Conservation (phyloP, 2,888 invertebrate genomes). For the Conops quadrifasciatus region DNA sequence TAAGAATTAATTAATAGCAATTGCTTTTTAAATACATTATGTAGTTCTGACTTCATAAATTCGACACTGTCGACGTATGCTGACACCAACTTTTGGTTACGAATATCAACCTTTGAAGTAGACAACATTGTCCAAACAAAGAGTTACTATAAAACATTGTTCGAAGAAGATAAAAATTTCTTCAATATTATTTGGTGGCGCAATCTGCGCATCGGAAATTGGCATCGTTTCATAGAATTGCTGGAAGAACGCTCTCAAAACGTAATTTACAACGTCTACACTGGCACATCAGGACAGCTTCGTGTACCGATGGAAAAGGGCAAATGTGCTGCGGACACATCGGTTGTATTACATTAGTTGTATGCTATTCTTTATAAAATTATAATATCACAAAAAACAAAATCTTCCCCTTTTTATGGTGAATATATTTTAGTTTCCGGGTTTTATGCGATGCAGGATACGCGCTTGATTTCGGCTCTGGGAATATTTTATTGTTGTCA, state of each 20-base stretch:
- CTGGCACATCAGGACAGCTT: constrained; percentile 22
- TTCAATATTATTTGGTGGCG: constrained; percentile 28
- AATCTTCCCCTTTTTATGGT: not conserved
- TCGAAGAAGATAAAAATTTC: not conserved
- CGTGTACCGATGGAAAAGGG: constrained; percentile 8
- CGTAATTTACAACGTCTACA: not conserved
- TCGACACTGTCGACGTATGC: not conserved
- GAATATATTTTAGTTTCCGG: not conserved
- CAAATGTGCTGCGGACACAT: not conserved
- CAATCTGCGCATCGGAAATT: constrained; percentile 19
- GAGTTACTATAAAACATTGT: not conserved
- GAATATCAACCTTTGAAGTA: constrained; percentile 22
- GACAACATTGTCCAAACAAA: constrained; percentile 14
- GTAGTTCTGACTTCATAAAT: not conserved
- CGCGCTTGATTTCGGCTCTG: constrained; percentile 5
- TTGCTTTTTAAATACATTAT: not conserved
- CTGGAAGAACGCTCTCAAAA: constrained; percentile 7
- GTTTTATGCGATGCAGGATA: too few species aligned
- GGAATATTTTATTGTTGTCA: constrained; percentile 25
- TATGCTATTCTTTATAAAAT: not conserved
- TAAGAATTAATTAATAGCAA: not conserved
- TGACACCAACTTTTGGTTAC: constrained; percentile 28
- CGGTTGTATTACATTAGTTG: not conserved
- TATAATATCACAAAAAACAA: not conserved
- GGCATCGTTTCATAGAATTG: constrained; percentile 14